These are phyloP conservation scores for Aegotheles bennettii DNA, from an alignment of 2,113 vertebrate species.

Conservation along the genomic window DNA sequence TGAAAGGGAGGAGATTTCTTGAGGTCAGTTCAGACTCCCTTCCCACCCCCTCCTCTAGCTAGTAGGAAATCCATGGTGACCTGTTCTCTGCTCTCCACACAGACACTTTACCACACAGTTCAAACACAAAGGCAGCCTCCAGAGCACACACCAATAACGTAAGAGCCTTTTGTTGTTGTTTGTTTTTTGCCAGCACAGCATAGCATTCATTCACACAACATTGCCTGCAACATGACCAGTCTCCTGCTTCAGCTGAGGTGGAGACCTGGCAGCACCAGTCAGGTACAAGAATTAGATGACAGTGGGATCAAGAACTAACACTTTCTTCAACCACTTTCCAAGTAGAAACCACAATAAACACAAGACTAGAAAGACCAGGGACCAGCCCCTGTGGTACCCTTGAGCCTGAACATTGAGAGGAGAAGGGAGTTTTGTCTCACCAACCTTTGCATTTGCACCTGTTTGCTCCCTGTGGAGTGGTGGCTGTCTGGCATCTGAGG, in stretches of 20 bases:
- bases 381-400: accelerated
- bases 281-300: background rate
- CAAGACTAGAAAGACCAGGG: background rate
- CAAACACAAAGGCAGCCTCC: background rate
- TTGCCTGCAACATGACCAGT: background rate
- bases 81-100: background rate
- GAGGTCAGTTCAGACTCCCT: background rate
- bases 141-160: background rate
- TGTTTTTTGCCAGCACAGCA: background rate
- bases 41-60: background rate
- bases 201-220: background rate
- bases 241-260: background rate
- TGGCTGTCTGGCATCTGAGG: background rate
- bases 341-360: background rate
- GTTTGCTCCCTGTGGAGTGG: background rate
- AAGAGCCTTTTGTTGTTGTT: background rate
- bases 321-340: background rate
- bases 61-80: background rate
- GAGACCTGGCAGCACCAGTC: background rate
- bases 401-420: accelerated
- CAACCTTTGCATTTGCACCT: constrained; percentile 13
- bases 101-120: background rate
- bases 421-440: background rate
- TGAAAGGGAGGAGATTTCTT: background rate
- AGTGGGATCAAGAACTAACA: background rate